A percentile compares a stretch with the other conserved stretches of the same genome.
Conservation (phyloP, 1,140 invertebrate species). For the Trichogramma pretiosum region DNA sequence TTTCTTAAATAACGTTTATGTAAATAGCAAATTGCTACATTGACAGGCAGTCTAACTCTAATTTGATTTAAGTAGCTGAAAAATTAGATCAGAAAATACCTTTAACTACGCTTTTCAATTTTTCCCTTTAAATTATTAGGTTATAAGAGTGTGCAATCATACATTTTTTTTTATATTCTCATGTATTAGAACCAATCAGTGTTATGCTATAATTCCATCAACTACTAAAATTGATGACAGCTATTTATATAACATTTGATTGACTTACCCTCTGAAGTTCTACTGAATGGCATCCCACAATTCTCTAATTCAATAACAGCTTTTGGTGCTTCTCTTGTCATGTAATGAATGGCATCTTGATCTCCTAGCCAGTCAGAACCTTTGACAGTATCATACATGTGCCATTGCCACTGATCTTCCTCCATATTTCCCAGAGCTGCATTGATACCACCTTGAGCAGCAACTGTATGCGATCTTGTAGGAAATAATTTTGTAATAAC, state of each 20-base stretch:
- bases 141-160: no score
- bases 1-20: constrained; percentile 16
- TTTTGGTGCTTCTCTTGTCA: constrained; percentile 93
- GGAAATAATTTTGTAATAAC: constrained; percentile 98
- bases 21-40: no score
- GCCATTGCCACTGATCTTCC: constrained; percentile 92
- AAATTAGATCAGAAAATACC: background rate
- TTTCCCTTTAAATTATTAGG: background rate
- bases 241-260: constrained; percentile 7
- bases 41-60: no score
- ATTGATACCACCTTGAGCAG: constrained; percentile 97
- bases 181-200: background rate
- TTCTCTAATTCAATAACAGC: constrained; percentile 98
- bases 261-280: constrained; percentile 67
- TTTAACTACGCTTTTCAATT: background rate
- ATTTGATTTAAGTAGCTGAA: background rate
- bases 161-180: background rate
- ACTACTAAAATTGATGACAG: background rate
- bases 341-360: constrained; percentile 97
- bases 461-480: constrained; percentile 92
- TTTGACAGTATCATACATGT: constrained; percentile 98
- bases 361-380: constrained; percentile 99
- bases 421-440: constrained; percentile 75
- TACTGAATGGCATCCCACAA: constrained; percentile 96
- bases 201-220: constrained; percentile 10